phyloP scores from a whole-genome alignment of 2,888 invertebrate genomes.

The Enchytraeus crypticus region DNA sequence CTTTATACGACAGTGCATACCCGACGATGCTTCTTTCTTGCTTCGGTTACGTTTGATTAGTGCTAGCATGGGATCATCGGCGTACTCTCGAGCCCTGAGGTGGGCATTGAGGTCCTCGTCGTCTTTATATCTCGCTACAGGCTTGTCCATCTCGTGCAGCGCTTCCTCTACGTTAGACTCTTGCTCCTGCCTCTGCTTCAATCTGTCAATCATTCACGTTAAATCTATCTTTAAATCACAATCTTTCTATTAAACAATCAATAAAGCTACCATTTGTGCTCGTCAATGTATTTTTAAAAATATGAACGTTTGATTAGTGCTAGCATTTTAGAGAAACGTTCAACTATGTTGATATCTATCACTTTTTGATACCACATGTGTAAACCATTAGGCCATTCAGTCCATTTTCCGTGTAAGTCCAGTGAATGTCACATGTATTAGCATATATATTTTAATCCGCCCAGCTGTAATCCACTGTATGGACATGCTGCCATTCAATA shows the following conservation, averaged over 20 bases:
- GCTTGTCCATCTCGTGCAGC: constrained; percentile 76
- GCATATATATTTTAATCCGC: too few relatives aligned
- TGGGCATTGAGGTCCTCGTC: constrained; percentile 77
- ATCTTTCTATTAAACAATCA: not conserved
- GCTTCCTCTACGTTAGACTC: constrained; percentile 55
- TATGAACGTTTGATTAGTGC: not conserved
- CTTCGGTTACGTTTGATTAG: constrained; percentile 65
- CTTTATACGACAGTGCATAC: too few relatives aligned
- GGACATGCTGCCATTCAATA: too few relatives aligned
- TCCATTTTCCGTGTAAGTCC: too few relatives aligned
- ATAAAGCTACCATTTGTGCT: not conserved
- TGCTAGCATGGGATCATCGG: constrained; percentile 86
- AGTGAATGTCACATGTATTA: too few relatives aligned
- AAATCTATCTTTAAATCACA: constrained; percentile 3
- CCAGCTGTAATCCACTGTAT: too few relatives aligned
- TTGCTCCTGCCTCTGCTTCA: constrained; percentile 28
- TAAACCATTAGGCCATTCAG: too few relatives aligned
- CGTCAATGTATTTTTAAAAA: not conserved
- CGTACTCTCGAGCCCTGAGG: constrained; percentile 60
- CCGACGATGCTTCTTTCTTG: too few relatives aligned
- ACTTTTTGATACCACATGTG: too few relatives aligned
- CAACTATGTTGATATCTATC: too few relatives aligned
- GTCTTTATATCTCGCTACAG: constrained; percentile 76
- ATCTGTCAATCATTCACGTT: constrained; percentile 27
- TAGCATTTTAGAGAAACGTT: not conserved